These are phyloP conservation scores for Gallirallus australis DNA, from an alignment of 2,797 vertebrate species.

Conservation along the genomic window DNA sequence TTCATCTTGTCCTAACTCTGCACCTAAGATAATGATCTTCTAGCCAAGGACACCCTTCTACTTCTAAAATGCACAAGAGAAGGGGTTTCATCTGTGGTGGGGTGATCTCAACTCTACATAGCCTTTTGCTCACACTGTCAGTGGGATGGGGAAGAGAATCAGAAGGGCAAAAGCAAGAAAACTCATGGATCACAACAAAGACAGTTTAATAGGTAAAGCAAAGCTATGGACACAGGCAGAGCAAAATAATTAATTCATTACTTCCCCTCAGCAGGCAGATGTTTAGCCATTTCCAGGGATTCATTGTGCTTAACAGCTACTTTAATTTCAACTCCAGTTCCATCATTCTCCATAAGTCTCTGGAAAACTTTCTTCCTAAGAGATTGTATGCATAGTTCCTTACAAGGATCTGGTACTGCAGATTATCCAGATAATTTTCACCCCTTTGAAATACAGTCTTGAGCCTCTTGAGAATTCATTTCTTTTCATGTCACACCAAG, in stretches of 20 bases:
- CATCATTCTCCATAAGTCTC: background rate
- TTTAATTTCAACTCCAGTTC: background rate
- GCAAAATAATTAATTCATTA: background rate
- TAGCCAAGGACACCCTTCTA: background rate
- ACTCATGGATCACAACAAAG: background rate
- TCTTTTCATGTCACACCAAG: background rate
- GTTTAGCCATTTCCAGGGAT: background rate
- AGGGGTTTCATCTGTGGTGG: background rate
- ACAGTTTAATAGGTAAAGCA: background rate
- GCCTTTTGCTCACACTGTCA: background rate
- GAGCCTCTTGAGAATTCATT: background rate
- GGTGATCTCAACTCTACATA: background rate
- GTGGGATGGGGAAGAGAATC: background rate
- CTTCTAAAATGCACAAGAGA: background rate
- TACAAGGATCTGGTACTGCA: background rate
- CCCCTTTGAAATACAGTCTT: background rate
- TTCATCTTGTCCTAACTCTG: background rate
- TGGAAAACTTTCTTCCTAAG: background rate
- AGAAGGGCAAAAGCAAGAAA: background rate
- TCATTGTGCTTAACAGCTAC: rapidly evolving
- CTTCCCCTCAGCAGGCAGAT: background rate
- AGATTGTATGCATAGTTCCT: background rate
- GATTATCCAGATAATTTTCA: background rate
- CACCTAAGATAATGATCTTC: background rate
- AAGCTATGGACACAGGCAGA: background rate